Percentiles rank a stretch among this genome's conserved stretches.
phyloP scores from a whole-genome alignment of 2,797 vertebrate species.

The Remorina albescens region DNA sequence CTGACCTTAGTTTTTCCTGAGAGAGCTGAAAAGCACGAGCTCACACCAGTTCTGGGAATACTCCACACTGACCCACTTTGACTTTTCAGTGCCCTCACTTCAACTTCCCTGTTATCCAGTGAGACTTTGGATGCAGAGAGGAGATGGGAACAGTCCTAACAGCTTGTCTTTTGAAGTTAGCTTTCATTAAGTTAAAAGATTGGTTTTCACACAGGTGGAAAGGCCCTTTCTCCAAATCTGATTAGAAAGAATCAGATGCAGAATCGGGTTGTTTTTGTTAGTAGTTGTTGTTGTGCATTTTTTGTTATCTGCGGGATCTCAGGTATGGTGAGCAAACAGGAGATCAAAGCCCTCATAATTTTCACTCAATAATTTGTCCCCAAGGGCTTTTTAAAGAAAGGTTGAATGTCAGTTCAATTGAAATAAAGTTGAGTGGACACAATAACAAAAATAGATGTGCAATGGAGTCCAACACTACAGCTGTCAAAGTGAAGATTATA shows the following conservation, averaged over 20 bases:
- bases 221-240: background rate
- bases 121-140: background rate
- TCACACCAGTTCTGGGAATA: slow-evolving; percentile 73
- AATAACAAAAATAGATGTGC: background rate
- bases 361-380: background rate
- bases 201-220: slow-evolving; percentile 1
- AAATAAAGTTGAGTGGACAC: background rate
- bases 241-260: background rate
- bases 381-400: background rate
- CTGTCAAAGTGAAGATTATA: background rate
- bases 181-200: slow-evolving; percentile 6
- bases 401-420: background rate
- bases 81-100: slow-evolving; percentile 31
- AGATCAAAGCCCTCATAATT: background rate
- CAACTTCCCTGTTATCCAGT: slow-evolving; percentile 15
- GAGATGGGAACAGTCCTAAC: slow-evolving; percentile 28
- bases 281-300: background rate
- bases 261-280: background rate
- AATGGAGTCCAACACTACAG: background rate
- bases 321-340: background rate
- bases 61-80: slow-evolving; percentile 69
- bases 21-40: slow-evolving; percentile 61
- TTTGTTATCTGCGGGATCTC: background rate
- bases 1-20: slow-evolving; percentile 26
- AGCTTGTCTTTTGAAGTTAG: background rate